A percentile compares a stretch with the other conserved stretches of the same genome.
phyloP scores from a whole-genome alignment of 2,797 vertebrate species.

The Thaleichthys pacificus region DNA sequence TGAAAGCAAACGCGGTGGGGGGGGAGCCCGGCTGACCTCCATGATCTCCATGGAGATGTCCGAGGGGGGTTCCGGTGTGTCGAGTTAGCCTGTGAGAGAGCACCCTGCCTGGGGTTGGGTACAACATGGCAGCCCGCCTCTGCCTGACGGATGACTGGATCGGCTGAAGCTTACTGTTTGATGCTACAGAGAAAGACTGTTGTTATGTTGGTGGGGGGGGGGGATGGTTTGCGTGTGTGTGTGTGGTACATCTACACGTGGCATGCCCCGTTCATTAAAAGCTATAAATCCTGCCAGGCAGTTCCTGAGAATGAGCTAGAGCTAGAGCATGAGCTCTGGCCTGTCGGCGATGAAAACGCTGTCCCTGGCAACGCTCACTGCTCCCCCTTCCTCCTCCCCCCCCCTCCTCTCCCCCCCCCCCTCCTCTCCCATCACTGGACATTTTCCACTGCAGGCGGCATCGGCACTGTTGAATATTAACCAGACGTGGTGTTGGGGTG shows the following conservation, averaged over 20 bases:
- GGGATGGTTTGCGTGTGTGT: not conserved
- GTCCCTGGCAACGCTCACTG: not conserved
- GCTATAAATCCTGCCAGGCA: not conserved
- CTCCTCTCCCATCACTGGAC: not conserved
- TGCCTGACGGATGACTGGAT: not conserved
- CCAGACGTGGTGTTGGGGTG: slow-evolving; percentile 24
- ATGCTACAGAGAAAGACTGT: not conserved
- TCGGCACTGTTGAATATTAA: slow-evolving; percentile 43
- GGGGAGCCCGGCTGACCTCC: too few relatives aligned
- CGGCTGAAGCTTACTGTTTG: not conserved
- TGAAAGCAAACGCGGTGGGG: too few relatives aligned
- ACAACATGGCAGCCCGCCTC: not conserved
- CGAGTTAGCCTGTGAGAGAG: not conserved
- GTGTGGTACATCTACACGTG: not conserved
- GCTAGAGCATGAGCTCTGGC: too few relatives aligned
- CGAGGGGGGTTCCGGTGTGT: too few relatives aligned
- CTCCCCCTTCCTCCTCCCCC: not conserved
- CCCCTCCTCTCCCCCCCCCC: slow-evolving; percentile 18
- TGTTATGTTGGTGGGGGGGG: not conserved
- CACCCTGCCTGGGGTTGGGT: not conserved
- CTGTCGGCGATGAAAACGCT: not conserved
- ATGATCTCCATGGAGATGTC: too few relatives aligned
- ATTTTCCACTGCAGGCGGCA: slow-evolving; percentile 24
- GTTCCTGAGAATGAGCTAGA: not conserved
- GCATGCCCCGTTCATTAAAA: not conserved